Evolutionary conservation across 2,113 vertebrate genomes (phyloP).

Genomic region (Centropristis striata): DNA sequence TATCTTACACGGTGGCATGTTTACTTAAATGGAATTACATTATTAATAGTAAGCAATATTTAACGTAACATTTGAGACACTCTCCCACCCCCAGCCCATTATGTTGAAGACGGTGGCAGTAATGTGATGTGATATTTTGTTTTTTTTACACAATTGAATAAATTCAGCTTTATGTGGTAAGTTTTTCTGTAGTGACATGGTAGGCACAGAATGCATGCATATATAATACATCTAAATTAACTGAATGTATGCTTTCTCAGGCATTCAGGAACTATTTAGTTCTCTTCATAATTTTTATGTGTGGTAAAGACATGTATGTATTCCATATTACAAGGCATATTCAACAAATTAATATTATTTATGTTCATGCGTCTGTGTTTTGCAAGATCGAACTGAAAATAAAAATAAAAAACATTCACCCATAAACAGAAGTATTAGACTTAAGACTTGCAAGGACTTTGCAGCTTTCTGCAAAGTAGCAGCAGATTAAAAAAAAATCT

Average conservation of each 20-base stretch:
- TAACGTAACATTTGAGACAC: constrained; percentile 32
- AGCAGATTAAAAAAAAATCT: background rate
- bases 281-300: background rate
- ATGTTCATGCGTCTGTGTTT: background rate
- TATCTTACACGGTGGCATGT: constrained; percentile 57
- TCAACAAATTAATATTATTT: constrained; percentile 4
- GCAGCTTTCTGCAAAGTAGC: background rate
- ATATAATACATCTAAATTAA: background rate
- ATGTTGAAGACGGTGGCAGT: constrained; percentile 3
- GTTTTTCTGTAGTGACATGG: constrained; percentile 16
- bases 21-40: constrained; percentile 63
- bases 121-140: constrained; percentile 15
- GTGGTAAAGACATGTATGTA: constrained; percentile 4
- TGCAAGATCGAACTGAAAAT: background rate
- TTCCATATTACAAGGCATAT: constrained; percentile 1
- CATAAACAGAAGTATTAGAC: background rate
- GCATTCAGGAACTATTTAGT: background rate
- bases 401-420: background rate
- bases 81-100: background rate
- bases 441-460: background rate
- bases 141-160: constrained; percentile 16
- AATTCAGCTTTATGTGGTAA: constrained; percentile 15
- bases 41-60: constrained; percentile 63
- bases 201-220: constrained; percentile 2
- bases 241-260: background rate